These are phyloP conservation scores for Thermophis baileyi DNA, from an alignment of 2,113 vertebrate species.

Conservation along the genomic window DNA sequence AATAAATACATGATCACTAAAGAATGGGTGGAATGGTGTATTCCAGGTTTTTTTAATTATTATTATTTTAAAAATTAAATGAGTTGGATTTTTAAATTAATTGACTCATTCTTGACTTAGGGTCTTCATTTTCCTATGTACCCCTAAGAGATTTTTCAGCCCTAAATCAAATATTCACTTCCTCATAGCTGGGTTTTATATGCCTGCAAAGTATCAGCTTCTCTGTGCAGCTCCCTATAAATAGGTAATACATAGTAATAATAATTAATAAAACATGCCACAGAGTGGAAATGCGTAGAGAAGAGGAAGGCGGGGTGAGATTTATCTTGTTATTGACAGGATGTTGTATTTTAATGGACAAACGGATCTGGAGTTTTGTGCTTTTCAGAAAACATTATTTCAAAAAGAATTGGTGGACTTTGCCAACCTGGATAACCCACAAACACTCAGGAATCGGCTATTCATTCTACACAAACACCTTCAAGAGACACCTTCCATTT, in stretches of 20 bases:
- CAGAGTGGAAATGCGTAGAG: conserved; percentile 24
- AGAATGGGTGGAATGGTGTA: neutral
- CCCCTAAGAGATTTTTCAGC: conserved; percentile 13
- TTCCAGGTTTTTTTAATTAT: neutral
- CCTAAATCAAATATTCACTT: conserved; percentile 30
- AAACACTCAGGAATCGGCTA: neutral
- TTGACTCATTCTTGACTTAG: neutral
- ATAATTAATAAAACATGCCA: conserved; percentile 46
- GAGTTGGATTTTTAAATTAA: neutral
- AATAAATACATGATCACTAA: neutral
- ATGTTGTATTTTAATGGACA: conserved; percentile 39
- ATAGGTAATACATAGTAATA: conserved; percentile 53
- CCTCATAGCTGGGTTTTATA: conserved; percentile 42
- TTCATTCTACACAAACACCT: neutral
- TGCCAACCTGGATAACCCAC: neutral
- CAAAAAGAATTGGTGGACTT: neutral
- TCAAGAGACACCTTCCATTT: neutral
- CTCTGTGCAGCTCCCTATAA: conserved; percentile 47
- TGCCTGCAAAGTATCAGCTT: conserved; percentile 56
- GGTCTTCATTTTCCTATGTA: no score
- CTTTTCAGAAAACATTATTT: conserved; percentile 48
- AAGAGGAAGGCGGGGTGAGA: neutral
- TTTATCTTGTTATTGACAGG: conserved; percentile 36
- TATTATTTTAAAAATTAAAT: neutral
- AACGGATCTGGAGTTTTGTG: conserved; percentile 40